Percentiles rank a stretch among this genome's conserved stretches.
These are phyloP conservation scores for Coleophora deauratella DNA, from an alignment of 2,888 invertebrate species.

Conservation along the genomic window DNA sequence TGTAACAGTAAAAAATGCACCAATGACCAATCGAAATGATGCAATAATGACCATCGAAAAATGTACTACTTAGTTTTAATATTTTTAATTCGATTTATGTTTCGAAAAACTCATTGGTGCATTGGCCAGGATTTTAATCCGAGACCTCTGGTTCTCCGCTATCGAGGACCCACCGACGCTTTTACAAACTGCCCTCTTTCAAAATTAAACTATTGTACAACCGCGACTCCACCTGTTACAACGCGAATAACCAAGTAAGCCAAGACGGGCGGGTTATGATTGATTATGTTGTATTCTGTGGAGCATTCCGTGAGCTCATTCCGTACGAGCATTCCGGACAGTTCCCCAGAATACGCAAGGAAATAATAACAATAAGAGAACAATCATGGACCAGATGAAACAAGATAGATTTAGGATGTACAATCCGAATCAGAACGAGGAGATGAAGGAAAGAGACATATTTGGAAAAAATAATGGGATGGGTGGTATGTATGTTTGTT, in stretches of 20 bases:
- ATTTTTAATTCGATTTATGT: too few species aligned
- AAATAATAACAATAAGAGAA: slow-evolving; percentile 4
- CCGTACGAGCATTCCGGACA: slow-evolving; percentile 6
- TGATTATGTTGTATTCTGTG: slow-evolving; percentile 59
- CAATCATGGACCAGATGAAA: slow-evolving; percentile 26
- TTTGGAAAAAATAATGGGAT: slow-evolving; percentile 23
- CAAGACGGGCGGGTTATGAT: slow-evolving; percentile 55
- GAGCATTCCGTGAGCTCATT: slow-evolving; percentile 37
- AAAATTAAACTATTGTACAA: too few species aligned
- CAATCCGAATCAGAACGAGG: slow-evolving; percentile 39
- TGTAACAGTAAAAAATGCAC: too few species aligned
- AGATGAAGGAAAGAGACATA: slow-evolving; percentile 31
- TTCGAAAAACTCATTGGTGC: too few species aligned
- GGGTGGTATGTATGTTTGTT: not conserved
- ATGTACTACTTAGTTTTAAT: too few species aligned
- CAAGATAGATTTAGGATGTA: slow-evolving; percentile 35
- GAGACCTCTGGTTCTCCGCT: too few species aligned
- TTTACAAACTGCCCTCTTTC: too few species aligned
- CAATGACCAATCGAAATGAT: too few species aligned
- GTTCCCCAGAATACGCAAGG: not conserved
- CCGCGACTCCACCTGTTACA: slow-evolving; percentile 38
- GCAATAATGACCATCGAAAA: too few species aligned
- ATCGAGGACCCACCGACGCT: too few species aligned
- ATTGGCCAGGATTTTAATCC: too few species aligned
- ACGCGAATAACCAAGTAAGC: slow-evolving; percentile 56